These are phyloP conservation scores for Drosophila setifemur DNA, from an alignment of 1,140 invertebrate species.

Conservation along the genomic window DNA sequence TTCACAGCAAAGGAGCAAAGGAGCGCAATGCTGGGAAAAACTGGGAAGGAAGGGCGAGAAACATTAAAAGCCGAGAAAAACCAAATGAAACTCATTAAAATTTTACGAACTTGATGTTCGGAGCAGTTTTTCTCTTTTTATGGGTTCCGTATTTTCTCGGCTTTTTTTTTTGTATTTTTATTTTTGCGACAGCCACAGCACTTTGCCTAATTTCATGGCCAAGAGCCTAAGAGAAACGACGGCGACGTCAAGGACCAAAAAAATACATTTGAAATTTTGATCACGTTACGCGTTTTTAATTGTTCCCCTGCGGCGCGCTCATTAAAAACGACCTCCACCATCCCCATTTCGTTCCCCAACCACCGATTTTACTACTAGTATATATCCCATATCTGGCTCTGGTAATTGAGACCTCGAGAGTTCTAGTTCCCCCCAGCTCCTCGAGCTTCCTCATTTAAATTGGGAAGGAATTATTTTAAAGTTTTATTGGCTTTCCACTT, in stretches of 20 bases:
- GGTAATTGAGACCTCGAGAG: conserved; percentile 64
- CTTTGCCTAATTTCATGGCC: conserved; percentile 72
- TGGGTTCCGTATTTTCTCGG: conserved; percentile 45
- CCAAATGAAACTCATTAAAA: conserved; percentile 76
- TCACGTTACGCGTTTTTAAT: conserved; percentile 79
- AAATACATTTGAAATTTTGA: conserved; percentile 77
- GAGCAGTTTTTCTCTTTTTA: conserved; percentile 78
- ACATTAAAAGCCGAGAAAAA: conserved; percentile 59
- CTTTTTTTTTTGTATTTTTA: conserved; percentile 47
- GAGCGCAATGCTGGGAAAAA: not conserved
- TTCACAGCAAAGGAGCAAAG: conserved; percentile 35
- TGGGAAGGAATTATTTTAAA: conserved; percentile 58
- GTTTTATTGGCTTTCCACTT: conserved; percentile 63
- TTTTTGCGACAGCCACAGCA: conserved; percentile 22
- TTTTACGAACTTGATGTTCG: conserved; percentile 74
- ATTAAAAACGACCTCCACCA: conserved; percentile 43
- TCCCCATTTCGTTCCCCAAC: not conserved
- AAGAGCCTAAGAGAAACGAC: conserved; percentile 40
- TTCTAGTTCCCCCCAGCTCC: conserved; percentile 15
- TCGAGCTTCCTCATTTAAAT: conserved; percentile 44
- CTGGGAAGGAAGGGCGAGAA: not conserved
- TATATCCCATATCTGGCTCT: conserved; percentile 13
- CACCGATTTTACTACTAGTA: not conserved
- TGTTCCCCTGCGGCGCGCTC: conserved; percentile 74
- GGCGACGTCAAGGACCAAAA: conserved; percentile 67